These are phyloP conservation scores for Amiota communis DNA, from an alignment of 2,888 invertebrate genomes.

Conservation along the genomic window DNA sequence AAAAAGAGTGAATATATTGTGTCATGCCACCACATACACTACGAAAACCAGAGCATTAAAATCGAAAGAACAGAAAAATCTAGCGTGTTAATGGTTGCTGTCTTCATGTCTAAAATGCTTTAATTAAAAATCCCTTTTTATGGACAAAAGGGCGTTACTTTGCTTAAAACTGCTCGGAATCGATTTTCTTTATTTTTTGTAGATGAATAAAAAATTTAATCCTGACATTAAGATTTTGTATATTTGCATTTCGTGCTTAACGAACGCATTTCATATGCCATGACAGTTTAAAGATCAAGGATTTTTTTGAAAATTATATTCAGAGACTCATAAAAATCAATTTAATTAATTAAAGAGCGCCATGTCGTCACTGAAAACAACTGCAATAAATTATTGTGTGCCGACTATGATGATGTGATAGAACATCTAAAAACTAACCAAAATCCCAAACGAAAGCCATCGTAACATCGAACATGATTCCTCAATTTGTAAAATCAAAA, in stretches of 20 bases:
- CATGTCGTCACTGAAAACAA: not conserved
- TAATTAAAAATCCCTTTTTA: constrained; percentile 6
- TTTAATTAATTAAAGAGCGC: not conserved
- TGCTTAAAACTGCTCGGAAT: not conserved
- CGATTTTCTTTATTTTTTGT: no score
- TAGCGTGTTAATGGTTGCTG: constrained; percentile 12
- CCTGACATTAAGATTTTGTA: no score
- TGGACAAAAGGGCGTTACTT: constrained; percentile 1
- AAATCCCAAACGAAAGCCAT: not conserved
- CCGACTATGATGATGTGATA: not conserved
- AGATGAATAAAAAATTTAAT: no score
- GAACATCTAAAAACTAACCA: not conserved
- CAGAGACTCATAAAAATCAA: not conserved
- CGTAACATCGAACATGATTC: constrained; percentile 36
- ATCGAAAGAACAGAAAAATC: not conserved
- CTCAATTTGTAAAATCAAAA: constrained; percentile 54
- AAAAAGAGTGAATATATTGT: not conserved
- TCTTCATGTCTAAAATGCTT: not conserved
- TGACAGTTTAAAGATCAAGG: no score
- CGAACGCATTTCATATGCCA: no score
- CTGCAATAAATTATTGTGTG: constrained; percentile 6
- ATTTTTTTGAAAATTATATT: no score
- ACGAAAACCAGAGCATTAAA: no score
- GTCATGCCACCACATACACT: not conserved
- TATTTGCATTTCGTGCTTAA: no score